phyloP scores from a whole-genome alignment of 2,113 vertebrate species.

The Odontophorus gujanensis region DNA sequence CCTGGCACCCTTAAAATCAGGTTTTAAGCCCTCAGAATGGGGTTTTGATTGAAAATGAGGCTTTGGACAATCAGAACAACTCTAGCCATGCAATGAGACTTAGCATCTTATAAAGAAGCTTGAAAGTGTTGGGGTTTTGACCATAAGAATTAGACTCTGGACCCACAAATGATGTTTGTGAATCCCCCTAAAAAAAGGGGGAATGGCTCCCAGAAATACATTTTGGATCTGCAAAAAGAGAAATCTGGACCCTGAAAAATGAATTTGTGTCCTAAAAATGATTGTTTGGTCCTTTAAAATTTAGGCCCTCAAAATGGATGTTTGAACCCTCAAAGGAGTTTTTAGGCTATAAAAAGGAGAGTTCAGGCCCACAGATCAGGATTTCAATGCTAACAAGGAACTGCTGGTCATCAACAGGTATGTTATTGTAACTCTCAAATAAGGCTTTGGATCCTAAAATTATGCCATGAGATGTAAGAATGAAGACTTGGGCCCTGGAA shows the following conservation, averaged over 20 bases:
- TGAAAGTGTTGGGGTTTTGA: background rate
- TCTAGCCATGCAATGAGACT: background rate
- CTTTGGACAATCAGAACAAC: background rate
- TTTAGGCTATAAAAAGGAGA: background rate
- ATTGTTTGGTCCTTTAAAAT: background rate
- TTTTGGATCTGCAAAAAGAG: background rate
- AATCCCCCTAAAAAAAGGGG: background rate
- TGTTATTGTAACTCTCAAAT: background rate
- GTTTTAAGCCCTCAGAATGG: background rate
- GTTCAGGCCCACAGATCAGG: background rate
- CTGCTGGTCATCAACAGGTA: background rate
- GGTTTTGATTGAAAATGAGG: background rate
- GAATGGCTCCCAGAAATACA: background rate
- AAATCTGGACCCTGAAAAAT: background rate
- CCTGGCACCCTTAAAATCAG: background rate
- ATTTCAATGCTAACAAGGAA: background rate
- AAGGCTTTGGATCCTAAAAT: background rate
- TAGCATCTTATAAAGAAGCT: background rate
- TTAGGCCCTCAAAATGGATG: background rate
- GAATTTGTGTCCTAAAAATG: background rate
- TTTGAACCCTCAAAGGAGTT: background rate
- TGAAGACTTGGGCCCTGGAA: background rate
- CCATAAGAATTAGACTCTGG: background rate
- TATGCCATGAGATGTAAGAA: background rate
- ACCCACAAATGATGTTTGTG: background rate